Conservation (phyloP, 1,140 invertebrate species). For the Dinoponera quadriceps region DNA sequence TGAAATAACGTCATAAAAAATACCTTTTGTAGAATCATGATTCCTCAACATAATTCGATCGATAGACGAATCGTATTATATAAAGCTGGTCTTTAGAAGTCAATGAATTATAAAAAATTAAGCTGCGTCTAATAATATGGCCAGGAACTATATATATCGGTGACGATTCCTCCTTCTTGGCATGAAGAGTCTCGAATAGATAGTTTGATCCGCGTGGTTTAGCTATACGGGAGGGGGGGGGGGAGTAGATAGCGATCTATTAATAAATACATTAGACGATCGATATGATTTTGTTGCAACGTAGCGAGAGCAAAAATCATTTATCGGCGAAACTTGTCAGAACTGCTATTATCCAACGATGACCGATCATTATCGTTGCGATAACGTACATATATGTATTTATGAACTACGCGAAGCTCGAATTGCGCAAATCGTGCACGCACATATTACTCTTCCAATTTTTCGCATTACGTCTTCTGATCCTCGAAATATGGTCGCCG, state of each 20-base stretch:
- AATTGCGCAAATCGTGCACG: slow-evolving; percentile 19
- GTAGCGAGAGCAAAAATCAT: slow-evolving; percentile 2
- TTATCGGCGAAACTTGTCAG: slow-evolving; percentile 55
- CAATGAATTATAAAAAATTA: no score
- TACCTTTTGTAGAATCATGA: no score
- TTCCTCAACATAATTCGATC: no score
- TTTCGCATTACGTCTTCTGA: slow-evolving; percentile 22
- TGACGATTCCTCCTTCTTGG: not conserved
- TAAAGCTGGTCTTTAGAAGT: no score
- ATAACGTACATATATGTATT: slow-evolving; percentile 16
- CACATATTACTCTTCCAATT: slow-evolving; percentile 40
- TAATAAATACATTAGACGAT: slow-evolving; percentile 17
- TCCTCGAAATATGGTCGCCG: not conserved
- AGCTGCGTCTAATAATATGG: no score
- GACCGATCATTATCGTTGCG: not conserved
- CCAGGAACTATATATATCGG: no score
- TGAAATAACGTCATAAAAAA: no score
- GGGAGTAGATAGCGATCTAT: slow-evolving; percentile 25
- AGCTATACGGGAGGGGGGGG: slow-evolving; percentile 3
- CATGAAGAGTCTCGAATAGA: not conserved
- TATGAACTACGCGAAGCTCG: slow-evolving; percentile 7
- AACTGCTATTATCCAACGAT: not conserved
- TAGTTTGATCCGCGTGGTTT: not conserved
- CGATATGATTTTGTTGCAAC: slow-evolving; percentile 5
- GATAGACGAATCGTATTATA: no score